Conservation (phyloP, 1,140 invertebrate species). For the Drosophila tani region DNA sequence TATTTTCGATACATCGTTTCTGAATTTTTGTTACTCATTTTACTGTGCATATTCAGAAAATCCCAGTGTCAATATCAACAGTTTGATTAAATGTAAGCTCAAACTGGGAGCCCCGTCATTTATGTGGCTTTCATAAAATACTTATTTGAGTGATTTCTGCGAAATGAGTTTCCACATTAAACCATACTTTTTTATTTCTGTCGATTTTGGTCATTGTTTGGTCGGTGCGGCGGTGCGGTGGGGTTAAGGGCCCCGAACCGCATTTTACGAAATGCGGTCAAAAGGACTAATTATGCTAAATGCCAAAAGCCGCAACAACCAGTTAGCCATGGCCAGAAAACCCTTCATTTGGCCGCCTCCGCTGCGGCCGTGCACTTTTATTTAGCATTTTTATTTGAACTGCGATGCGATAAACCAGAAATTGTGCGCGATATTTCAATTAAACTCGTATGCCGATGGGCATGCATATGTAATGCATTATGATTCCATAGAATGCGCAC, state of each 20-base stretch:
- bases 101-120: background rate
- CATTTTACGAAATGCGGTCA: constrained; percentile 76
- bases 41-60: too few relatives aligned
- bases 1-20: too few relatives aligned
- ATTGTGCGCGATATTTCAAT: constrained; percentile 74
- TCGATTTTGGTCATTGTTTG: constrained; percentile 25
- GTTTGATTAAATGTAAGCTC: background rate
- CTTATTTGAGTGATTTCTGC: background rate
- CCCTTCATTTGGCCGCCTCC: constrained; percentile 15
- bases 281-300: constrained; percentile 80
- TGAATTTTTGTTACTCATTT: too few relatives aligned
- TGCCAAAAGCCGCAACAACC: constrained; percentile 74
- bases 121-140: background rate
- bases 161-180: constrained; percentile 5
- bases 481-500: constrained; percentile 44
- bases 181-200: constrained; percentile 13
- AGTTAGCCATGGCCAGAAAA: constrained; percentile 64
- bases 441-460: constrained; percentile 54
- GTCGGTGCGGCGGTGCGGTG: background rate
- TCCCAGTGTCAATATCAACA: background rate
- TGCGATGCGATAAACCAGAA: constrained; percentile 70
- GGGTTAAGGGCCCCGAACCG: constrained; percentile 28
- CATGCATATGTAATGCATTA: constrained; percentile 59
- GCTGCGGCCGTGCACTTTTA: constrained; percentile 1
- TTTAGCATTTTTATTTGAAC: constrained; percentile 20